Base-by-base conservation (phyloP, 53 echinoderm and acorn worm genomes). In the Hippasteria phrygiana region DNA sequence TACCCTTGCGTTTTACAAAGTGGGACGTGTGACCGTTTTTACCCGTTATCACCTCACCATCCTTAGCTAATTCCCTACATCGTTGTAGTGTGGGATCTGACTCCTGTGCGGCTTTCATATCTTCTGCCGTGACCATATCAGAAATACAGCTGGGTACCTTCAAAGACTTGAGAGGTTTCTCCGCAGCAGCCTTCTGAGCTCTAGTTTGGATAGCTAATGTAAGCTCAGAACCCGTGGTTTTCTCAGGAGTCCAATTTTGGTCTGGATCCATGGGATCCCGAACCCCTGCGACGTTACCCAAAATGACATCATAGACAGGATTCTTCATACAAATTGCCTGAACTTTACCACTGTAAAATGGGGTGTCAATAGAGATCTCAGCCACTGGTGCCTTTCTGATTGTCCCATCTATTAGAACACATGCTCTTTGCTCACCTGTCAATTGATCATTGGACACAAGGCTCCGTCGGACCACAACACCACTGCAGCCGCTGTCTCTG, bases 291-390 rank as follows among this genome's bases (percentile, higher is more conserved):
- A 93, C 69, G 34, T 93, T 93, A 0, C 90, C 90, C 4, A 93
- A 26, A 51, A 93, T 78, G 1, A 93, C n/a, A 86, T 93, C 75
- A 78, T 55, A 89, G 17, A 90, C 90, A 16, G 89, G 89, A 66
- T 81, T 81, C 56, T 90, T 27, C 89, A 89, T 70, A 76, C 89
- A 89, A 28, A 89, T 37, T 4, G 89, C 89, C 36, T 42, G 12
- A 24, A 89, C 79, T 24, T 31, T 6, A 20, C 89, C 78, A 36
- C 40, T 1, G 14, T 76, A 46, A 32, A 89, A 90, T n/a, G 90
- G 90, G n/a, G 90, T 90, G 40, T 70, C 62, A 32, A 87, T 73
- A 13, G 13, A 42, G 28, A 87, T 36, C 24, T 73, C 24, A 22
- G 73, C 87, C 12, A 87, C 87, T 27, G 87, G 87, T 20, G 47